Percentiles rank a stretch among this genome's conserved stretches.
Evolutionary conservation across 2,797 vertebrate species (phyloP).

Genomic region (Lacerta agilis): DNA sequence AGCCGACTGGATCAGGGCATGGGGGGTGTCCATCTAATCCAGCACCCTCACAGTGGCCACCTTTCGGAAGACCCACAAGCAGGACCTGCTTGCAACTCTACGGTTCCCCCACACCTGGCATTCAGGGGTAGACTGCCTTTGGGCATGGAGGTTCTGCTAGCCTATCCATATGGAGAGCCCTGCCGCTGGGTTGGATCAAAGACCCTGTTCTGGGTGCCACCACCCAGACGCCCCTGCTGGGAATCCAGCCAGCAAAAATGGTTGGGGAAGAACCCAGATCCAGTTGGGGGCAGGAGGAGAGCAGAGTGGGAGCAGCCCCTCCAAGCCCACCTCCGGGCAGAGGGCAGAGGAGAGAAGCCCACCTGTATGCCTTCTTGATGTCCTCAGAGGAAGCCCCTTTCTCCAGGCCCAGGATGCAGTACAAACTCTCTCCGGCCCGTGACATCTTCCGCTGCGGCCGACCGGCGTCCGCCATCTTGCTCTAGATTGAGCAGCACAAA

Average conservation of each 20-base stretch:
- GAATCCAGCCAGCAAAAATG: neutral
- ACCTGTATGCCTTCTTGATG: conserved; percentile 93
- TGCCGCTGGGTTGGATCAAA: too few relatives aligned
- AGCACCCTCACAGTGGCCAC: too few relatives aligned
- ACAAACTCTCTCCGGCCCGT: conserved; percentile 86
- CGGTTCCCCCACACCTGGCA: too few relatives aligned
- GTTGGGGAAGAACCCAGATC: neutral
- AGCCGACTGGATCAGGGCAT: too few relatives aligned
- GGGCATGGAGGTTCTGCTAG: too few relatives aligned
- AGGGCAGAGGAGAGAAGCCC: neutral
- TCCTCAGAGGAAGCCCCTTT: conserved; percentile 91
- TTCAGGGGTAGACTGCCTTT: too few relatives aligned
- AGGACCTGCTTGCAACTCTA: too few relatives aligned
- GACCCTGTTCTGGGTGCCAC: too few relatives aligned
- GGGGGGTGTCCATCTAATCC: too few relatives aligned
- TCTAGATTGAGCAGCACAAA: conserved; percentile 35
- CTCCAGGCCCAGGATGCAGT: conserved; percentile 87
- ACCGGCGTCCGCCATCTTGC: conserved; percentile 83
- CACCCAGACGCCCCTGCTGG: too few relatives aligned
- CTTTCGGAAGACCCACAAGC: too few relatives aligned
- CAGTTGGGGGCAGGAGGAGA: neutral
- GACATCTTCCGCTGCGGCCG: conserved; percentile 87
- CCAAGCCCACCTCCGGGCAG: conserved; percentile 77
- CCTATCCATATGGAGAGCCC: too few relatives aligned
- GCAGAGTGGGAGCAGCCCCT: neutral